A percentile compares a stretch with the other conserved stretches of the same genome.
phyloP scores from a whole-genome alignment of 1,140 invertebrate genomes.

The Procambarus clarkii region DNA sequence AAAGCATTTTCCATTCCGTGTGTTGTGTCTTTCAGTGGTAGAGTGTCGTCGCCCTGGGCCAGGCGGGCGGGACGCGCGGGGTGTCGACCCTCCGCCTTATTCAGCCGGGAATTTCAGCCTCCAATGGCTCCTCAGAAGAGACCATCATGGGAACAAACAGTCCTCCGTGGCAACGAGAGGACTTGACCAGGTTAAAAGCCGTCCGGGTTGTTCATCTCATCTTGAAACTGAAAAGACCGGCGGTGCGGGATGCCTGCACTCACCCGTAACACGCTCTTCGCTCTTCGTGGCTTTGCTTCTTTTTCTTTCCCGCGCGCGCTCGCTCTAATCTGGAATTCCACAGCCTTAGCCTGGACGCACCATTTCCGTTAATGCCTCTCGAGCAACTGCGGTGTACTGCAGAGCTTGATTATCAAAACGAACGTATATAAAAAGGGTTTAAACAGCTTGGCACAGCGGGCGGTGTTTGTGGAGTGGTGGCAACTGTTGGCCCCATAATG shows the following conservation, averaged over 20 bases:
- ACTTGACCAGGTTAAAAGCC: conserved; percentile 59
- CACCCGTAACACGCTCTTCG: neutral
- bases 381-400: neutral
- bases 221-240: conserved; percentile 51
- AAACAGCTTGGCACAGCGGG: conserved; percentile 23
- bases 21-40: conserved; percentile 39
- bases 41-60: neutral
- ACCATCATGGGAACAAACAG: conserved; percentile 58
- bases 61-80: conserved; percentile 12
- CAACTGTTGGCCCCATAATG: conserved; percentile 42
- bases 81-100: conserved; percentile 48
- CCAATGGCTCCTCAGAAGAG: conserved; percentile 38
- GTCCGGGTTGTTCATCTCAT: conserved; percentile 52
- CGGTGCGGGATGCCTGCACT: conserved; percentile 7
- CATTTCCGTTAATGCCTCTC: neutral
- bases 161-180: conserved; percentile 39
- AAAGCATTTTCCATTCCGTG: conserved; percentile 45
- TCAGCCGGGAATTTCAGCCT: conserved; percentile 50
- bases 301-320: neutral
- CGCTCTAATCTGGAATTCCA: neutral
- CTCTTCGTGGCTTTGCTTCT: neutral
- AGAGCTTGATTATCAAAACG: neutral
- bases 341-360: no score
- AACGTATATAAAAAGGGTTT: conserved; percentile 24
- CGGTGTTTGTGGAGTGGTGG: conserved; percentile 47